Conservation (phyloP, 2,113 vertebrate species). For the Lonchura striata region DNA sequence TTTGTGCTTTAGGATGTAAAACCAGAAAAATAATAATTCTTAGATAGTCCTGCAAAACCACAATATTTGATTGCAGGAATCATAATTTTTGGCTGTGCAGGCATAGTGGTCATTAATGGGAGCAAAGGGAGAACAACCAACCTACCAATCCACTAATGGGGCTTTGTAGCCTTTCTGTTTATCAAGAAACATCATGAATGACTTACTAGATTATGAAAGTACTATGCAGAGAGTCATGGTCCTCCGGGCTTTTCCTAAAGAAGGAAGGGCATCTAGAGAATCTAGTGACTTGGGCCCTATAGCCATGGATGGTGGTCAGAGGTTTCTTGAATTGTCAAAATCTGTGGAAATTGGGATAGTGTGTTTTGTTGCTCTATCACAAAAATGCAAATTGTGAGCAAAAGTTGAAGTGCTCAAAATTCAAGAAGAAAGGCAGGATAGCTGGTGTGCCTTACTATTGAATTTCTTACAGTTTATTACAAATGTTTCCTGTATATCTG, state of each 20-base stretch:
- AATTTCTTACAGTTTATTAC: not conserved
- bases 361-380: not conserved
- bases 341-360: fast-evolving
- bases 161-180: not conserved
- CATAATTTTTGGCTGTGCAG: not conserved
- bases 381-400: not conserved
- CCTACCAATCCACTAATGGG: not conserved
- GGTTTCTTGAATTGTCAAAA: not conserved
- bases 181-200: not conserved
- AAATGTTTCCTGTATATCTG: not conserved
- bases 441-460: not conserved
- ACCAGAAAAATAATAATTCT: not conserved
- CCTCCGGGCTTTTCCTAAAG: not conserved
- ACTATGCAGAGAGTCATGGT: not conserved
- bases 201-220: not conserved
- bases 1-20: not conserved
- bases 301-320: not conserved
- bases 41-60: not conserved
- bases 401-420: not conserved
- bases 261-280: not conserved
- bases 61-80: not conserved
- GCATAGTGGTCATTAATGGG: not conserved
- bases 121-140: not conserved
- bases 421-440: not conserved
- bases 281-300: not conserved